Conservation (phyloP, 2,113 vertebrate genomes). For the Trochalopteron elliotii region DNA sequence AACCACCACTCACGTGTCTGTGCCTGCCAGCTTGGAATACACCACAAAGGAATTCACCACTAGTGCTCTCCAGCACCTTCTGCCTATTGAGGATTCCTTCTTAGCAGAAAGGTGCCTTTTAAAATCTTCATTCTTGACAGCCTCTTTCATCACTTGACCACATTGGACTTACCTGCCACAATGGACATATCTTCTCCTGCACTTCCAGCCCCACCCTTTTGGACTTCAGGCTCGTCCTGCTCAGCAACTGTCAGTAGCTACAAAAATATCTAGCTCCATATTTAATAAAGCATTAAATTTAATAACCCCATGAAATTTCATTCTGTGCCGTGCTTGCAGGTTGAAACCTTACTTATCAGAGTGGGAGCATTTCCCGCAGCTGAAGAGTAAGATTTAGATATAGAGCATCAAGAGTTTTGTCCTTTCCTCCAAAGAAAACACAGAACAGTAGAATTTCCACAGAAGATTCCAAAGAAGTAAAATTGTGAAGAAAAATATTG, state of each 20-base stretch:
- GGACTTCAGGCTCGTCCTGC: rapidly evolving
- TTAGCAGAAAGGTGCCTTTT: background rate
- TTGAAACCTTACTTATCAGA: background rate
- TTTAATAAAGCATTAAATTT: background rate
- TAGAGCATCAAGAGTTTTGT: background rate
- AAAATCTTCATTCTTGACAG: background rate
- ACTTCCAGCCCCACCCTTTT: background rate
- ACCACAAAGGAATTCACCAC: background rate
- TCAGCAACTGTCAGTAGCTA: background rate
- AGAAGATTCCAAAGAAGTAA: background rate
- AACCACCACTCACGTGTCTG: rapidly evolving
- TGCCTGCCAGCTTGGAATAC: background rate
- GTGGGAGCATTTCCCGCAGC: background rate
- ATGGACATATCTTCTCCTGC: background rate
- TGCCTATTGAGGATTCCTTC: background rate
- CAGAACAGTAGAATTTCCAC: background rate
- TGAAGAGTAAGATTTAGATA: background rate
- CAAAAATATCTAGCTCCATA: background rate
- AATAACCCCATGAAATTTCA: background rate
- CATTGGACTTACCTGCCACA: background rate
- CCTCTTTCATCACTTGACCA: background rate
- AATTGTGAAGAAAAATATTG: background rate
- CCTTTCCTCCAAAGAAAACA: background rate
- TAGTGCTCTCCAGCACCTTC: background rate
- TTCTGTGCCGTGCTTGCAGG: background rate